These are phyloP conservation scores for Muricea muricata DNA, from an alignment of 92 coral and sea anemone genomes.

Conservation along the genomic window DNA sequence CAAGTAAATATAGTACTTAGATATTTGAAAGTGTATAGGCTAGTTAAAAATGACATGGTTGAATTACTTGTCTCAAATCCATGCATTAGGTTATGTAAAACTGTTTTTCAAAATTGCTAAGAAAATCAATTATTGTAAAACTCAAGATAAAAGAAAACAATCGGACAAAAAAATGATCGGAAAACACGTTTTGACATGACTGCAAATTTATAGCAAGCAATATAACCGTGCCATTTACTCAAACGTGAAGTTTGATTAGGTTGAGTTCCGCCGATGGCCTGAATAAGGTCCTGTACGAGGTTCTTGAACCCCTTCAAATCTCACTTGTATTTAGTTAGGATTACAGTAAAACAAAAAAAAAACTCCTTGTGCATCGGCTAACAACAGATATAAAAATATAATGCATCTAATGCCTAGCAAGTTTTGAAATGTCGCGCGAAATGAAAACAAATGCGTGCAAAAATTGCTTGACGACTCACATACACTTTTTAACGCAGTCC, in stretches of 20 bases:
- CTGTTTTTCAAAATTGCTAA: no score
- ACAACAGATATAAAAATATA: no score
- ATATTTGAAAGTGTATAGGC: not conserved
- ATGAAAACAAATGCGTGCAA: not conserved
- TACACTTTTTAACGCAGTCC: not conserved
- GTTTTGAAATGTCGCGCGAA: not conserved
- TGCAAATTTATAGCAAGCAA: not conserved
- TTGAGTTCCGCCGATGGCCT: constrained; percentile 37
- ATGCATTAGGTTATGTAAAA: not conserved
- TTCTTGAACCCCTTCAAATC: not conserved
- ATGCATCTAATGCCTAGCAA: no score
- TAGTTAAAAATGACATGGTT: not conserved
- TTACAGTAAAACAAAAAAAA: not conserved
- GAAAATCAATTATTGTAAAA: no score
- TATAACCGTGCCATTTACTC: not conserved
- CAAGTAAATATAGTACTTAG: not conserved
- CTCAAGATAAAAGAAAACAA: no score
- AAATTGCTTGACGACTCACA: no score
- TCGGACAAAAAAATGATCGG: not conserved
- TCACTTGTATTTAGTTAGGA: not conserved
- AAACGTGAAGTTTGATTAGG: not conserved
- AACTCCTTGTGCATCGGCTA: not conserved
- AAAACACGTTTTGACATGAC: no score
- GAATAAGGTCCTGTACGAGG: constrained; percentile 16
- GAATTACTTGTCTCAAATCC: not conserved